These are phyloP conservation scores for Prorops nasuta DNA, from an alignment of 1,140 invertebrate species.

Conservation along the genomic window DNA sequence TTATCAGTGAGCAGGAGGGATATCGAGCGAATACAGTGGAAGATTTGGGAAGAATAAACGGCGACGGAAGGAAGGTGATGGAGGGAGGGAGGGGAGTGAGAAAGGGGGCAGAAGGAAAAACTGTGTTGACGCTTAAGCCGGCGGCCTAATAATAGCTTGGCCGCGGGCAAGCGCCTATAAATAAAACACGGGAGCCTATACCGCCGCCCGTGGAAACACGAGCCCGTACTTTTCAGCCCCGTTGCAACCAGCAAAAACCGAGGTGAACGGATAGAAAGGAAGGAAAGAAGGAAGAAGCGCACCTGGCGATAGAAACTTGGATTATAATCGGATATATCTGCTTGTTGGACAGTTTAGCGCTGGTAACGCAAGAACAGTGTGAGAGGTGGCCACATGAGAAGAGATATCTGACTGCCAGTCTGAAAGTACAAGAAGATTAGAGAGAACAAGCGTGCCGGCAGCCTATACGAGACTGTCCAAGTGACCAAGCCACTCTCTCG, in stretches of 20 bases:
- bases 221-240: constrained; percentile 35
- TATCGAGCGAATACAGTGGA: too few species aligned
- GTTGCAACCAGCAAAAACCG: constrained; percentile 28
- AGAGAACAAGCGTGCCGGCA: constrained; percentile 15
- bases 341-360: too few species aligned
- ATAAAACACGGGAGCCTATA: constrained; percentile 32
- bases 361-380: constrained; percentile 13
- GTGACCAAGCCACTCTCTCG: constrained; percentile 10
- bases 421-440: constrained; percentile 23
- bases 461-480: too few species aligned
- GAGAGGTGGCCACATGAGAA: background rate
- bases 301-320: too few species aligned
- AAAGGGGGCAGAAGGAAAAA: constrained; percentile 18
- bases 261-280: background rate
- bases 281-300: background rate
- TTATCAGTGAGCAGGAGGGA: too few species aligned
- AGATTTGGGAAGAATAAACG: too few species aligned
- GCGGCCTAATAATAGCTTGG: constrained; percentile 31
- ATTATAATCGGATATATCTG: constrained; percentile 15
- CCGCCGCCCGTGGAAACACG: constrained; percentile 34
- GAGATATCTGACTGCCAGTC: background rate
- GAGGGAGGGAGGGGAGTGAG: constrained; percentile 6
- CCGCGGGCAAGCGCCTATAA: constrained; percentile 36
- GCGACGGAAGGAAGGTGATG: background rate
- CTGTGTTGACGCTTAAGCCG: constrained; percentile 28